These are phyloP conservation scores for Mastigias papua DNA, from an alignment of 30 jellyfish, hydroid and myxozoan species.

Conservation along the genomic window DNA sequence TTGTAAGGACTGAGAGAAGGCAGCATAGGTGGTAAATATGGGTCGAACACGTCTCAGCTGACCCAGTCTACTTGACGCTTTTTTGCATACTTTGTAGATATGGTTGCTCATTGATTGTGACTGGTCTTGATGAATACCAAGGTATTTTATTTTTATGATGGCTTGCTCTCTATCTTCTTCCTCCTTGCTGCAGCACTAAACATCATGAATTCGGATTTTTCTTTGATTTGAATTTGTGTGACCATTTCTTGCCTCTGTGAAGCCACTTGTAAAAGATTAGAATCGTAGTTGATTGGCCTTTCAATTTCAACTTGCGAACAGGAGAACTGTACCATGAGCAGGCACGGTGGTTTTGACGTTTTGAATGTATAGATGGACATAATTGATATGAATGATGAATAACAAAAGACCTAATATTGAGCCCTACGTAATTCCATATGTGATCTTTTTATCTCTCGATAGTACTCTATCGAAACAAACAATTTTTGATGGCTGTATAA, in stretches of 20 bases:
- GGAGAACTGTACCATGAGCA: slow-evolving; percentile 66
- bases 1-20: slow-evolving; percentile 67
- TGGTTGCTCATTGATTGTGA: too few species aligned
- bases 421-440: too few species aligned
- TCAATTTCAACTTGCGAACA: slow-evolving; percentile 26
- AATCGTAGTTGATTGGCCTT: slow-evolving; percentile 28
- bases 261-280: slow-evolving; percentile 37
- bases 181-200: slow-evolving; percentile 64
- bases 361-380: slow-evolving; percentile 39
- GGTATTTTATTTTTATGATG: slow-evolving; percentile 33
- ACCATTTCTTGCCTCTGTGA: slow-evolving; percentile 48
- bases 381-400: slow-evolving; percentile 26
- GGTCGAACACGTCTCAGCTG: slow-evolving; percentile 66
- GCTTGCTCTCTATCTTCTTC: slow-evolving; percentile 8
- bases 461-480: too few species aligned
- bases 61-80: slow-evolving; percentile 63
- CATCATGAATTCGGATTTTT: slow-evolving; percentile 51
- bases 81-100: background rate
- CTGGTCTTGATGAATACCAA: slow-evolving; percentile 47
- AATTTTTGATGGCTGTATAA: too few species aligned
- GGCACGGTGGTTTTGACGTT: slow-evolving; percentile 31
- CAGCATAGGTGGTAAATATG: slow-evolving; percentile 70
- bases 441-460: too few species aligned
- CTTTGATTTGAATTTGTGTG: slow-evolving; percentile 38
- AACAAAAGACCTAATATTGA: too few species aligned